Base-by-base conservation (phyloP, 2,113 vertebrate species). In the Phalacrocorax pelagicus region DNA sequence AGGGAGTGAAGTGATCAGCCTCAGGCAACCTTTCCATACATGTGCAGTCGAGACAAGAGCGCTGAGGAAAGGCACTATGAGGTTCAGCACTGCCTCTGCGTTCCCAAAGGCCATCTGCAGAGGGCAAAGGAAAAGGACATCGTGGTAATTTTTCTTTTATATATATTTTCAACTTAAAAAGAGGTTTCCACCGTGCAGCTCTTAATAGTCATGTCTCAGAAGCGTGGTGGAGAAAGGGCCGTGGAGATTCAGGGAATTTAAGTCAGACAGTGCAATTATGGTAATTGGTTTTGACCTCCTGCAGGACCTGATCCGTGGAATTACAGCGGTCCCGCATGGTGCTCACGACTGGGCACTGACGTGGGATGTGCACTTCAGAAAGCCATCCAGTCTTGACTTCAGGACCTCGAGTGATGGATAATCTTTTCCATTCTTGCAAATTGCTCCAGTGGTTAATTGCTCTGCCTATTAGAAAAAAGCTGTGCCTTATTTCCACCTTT, bases 221-320 rank as follows among this genome's bases (percentile, higher is more conserved):
- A 92, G 29, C 0, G 0, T 3, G 1, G 32, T 59, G 54, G 29
- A 86, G 70, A 91, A 89, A 79, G 36, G 22, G 52, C 74, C 4
- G 1, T 82, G 57, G 78, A 77, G 46, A 77, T 80, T 89, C 84
- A 78, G 62, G 74, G 86, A 90, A 88, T 95, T 92, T 80, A 92
- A 95, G 86, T 49, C 71, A 95, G 89, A 44, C 26, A 36, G 32
- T 85, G 47, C 78, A 80, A 94, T 95, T 96, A 95, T 91, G 78
- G 34, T 97, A 97, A 95, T 97, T 95, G 67, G 23, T 77, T 96
- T 88, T 96, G 92, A 96, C 95, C 91, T 92, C 74, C 62, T 92
- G 46, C 40, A 90, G 78, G 79, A 97, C 81, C 91, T 80, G 44
- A 80, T 94, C 70, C 23, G 1, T 77, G 81, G 86, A 95, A 94